Evolutionary conservation across 2,797 vertebrate genomes (phyloP), one percentile per base, ranked within the genome.

Genomic region (Gallirallus australis): DNA sequence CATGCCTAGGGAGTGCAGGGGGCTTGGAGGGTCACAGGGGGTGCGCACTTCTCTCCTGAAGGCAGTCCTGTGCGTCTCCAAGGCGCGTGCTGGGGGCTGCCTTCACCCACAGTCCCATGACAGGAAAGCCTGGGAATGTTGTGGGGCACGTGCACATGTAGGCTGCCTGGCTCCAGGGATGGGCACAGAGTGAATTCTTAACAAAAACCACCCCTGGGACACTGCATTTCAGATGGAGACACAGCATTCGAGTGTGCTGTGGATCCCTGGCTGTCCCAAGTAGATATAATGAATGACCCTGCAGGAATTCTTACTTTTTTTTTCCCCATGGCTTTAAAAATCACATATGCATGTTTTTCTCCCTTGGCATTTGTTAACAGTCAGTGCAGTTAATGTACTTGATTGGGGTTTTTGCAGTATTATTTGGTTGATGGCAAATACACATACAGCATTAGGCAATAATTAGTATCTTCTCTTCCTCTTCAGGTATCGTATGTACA

Each of bases 401-500:
- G 33, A 35, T 35, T 35, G 40, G 45, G 1, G 0, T 16, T 87
- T 77, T 63, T 71, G 50, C 21, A 12, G 30, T 87, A 0, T 28
- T 30, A 4, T 69, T 37, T 81, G 30, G 3, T 75, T 52, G 71
- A 33, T 80, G 64, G 61, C 68, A 63, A 79, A 60, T 57, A 30
- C 0, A 7, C 10, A 7, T 33, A 12, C 11, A 50, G 12, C 15
- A 4, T 0, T 12, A 11, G 16, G n/a, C 37, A 52, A n/a, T 91
- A 89, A 92, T 85, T 39, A 21, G 10, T 85, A 75, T 92, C 57
- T 92, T 86, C 8, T 88, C 57, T 96, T 93, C 95, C 56, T 93
- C 95, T 80, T 33, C 85, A 99, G 99, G 89, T 99, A 99, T 97
- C 99, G 99, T 97, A 99, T 99, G 99, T 99, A 99, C 98, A 99